phyloP scores from a whole-genome alignment of 1,140 invertebrate species.

The Aethina tumida region DNA sequence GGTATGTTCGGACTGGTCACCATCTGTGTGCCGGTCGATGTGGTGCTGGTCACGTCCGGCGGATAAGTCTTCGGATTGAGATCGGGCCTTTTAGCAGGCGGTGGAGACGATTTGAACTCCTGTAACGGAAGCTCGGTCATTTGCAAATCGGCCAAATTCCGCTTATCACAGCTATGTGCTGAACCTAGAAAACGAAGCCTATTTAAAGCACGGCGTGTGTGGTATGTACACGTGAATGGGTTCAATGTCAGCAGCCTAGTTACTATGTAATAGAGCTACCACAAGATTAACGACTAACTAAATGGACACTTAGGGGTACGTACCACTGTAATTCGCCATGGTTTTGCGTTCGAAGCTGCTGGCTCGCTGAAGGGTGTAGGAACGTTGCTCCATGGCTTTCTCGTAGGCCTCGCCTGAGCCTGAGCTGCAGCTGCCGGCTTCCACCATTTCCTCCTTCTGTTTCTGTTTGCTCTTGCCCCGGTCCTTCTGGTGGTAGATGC shows the following conservation, averaged over 20 bases:
- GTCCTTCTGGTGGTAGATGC: slow-evolving; percentile 85
- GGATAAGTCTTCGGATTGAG: slow-evolving; percentile 43
- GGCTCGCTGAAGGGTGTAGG: slow-evolving; percentile 19
- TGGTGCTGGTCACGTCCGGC: slow-evolving; percentile 35
- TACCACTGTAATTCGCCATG: slow-evolving; percentile 43
- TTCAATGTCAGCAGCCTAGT: no score
- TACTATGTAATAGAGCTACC: no score
- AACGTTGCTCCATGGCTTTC: slow-evolving; percentile 42
- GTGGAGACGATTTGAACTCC: slow-evolving; percentile 53
- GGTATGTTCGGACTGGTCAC: slow-evolving; percentile 47
- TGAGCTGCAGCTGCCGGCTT: slow-evolving; percentile 52
- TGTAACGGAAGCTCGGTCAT: slow-evolving; percentile 55
- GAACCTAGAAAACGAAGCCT: no score
- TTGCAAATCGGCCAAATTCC: slow-evolving; percentile 50
- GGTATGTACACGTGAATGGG: no score
- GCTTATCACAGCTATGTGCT: slow-evolving; percentile 54
- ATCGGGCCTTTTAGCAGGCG: slow-evolving; percentile 41
- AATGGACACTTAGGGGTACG: no score
- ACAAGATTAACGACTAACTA: no score
- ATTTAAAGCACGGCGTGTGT: no score
- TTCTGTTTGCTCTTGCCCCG: slow-evolving; percentile 46
- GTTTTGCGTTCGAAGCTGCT: slow-evolving; percentile 37
- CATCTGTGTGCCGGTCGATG: slow-evolving; percentile 24
- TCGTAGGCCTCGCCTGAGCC: slow-evolving; percentile 47
- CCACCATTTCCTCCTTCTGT: slow-evolving; percentile 62